Conservation (phyloP, 2,797 vertebrate species). For the Coracias cyanogaster region DNA sequence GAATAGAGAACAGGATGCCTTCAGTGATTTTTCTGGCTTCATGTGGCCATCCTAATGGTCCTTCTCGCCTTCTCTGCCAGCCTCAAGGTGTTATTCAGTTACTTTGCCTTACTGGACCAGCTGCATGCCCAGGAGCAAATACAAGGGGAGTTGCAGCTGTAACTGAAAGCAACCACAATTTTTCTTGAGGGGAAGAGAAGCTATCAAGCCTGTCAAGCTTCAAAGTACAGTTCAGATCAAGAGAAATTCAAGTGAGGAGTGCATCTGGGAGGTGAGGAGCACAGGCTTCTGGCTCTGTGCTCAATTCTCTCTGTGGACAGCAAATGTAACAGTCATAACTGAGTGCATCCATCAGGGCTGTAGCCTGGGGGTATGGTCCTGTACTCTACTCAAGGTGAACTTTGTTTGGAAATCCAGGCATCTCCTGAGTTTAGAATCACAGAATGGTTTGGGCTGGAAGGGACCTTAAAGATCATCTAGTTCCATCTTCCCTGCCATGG, state of each 20-base stretch:
- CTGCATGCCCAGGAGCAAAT: neutral
- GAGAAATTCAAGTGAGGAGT: neutral
- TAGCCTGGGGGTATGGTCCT: accelerated
- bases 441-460: too few species aligned
- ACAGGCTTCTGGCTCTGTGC: neutral
- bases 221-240: neutral
- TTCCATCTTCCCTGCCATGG: too few species aligned
- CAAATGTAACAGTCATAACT: neutral
- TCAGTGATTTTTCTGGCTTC: neutral
- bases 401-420: neutral
- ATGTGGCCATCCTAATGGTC: neutral
- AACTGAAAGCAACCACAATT: neutral
- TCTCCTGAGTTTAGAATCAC: neutral
- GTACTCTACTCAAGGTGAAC: accelerated
- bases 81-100: neutral
- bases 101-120: neutral
- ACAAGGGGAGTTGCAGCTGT: neutral
- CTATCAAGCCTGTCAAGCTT: neutral
- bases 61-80: neutral
- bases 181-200: neutral
- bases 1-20: neutral
- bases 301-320: neutral
- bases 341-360: accelerated
- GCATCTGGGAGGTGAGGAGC: neutral
- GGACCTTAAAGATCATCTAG: too few species aligned